Evolutionary conservation across 2,888 invertebrate genomes (phyloP).

Genomic region (Andrena trimmerana): DNA sequence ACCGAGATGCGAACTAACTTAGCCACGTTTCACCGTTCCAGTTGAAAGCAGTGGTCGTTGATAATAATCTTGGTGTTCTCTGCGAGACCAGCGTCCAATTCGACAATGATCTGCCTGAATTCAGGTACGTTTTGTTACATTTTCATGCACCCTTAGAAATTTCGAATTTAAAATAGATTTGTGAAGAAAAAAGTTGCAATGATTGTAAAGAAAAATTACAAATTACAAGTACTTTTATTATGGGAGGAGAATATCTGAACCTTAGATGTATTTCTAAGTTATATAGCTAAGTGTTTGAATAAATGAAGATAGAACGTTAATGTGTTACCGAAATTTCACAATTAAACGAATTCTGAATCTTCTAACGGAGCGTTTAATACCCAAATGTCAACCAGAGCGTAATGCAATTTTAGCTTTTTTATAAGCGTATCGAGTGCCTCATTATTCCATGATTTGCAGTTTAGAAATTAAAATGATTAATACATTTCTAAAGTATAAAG

Average conservation of each 20-base stretch:
- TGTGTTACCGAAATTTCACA: too few species aligned
- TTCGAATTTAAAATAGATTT: too few species aligned
- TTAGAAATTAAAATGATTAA: neutral
- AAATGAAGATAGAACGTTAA: too few species aligned
- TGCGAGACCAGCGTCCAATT: conserved; percentile 95
- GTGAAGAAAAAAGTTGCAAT: too few species aligned
- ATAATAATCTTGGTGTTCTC: conserved; percentile 90
- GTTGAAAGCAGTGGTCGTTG: conserved; percentile 95
- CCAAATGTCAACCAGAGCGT: neutral
- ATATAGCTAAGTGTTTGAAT: too few species aligned
- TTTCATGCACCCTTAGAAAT: neutral
- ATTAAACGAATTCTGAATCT: too few species aligned
- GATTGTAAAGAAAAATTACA: too few species aligned
- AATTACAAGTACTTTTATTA: too few species aligned
- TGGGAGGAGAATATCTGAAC: too few species aligned
- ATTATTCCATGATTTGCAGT: neutral
- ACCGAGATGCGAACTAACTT: conserved; percentile 27
- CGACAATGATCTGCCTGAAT: conserved; percentile 97
- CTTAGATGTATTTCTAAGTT: too few species aligned
- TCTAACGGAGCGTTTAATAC: neutral
- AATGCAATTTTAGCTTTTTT: neutral
- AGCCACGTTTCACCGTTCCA: conserved; percentile 85
- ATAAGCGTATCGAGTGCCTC: neutral
- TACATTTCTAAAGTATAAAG: neutral
- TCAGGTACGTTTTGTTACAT: conserved; percentile 87